phyloP scores from a whole-genome alignment of 1,140 invertebrate genomes.

The Orius insidiosus region DNA sequence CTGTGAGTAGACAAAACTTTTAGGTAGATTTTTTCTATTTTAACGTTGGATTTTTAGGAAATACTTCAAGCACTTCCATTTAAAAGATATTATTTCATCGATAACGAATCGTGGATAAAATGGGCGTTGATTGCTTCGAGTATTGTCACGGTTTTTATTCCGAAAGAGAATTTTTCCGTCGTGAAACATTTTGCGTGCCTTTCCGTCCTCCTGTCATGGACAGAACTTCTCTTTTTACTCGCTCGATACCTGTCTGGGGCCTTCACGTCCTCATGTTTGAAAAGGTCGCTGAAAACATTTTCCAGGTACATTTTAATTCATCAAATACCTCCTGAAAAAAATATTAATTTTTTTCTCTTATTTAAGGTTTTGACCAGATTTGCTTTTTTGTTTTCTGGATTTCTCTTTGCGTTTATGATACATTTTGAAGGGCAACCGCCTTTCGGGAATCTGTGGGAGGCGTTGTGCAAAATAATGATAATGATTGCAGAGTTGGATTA shows the following conservation, averaged over 20 bases:
- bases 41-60: slow-evolving; percentile 14
- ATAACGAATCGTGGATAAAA: slow-evolving; percentile 20
- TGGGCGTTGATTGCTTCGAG: slow-evolving; percentile 14
- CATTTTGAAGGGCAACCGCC: slow-evolving; percentile 27
- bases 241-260: slow-evolving; percentile 30
- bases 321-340: too few relatives aligned
- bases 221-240: slow-evolving; percentile 33
- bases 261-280: slow-evolving; percentile 35
- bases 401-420: slow-evolving; percentile 34
- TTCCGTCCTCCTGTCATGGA: slow-evolving; percentile 31
- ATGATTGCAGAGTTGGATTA: slow-evolving; percentile 43
- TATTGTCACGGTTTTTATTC: slow-evolving; percentile 7
- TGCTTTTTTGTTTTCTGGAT: slow-evolving; percentile 35
- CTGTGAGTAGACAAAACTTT: too few relatives aligned
- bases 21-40: too few relatives aligned
- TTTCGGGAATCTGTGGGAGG: slow-evolving; percentile 28
- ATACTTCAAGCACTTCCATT: slow-evolving; percentile 16
- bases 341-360: too few relatives aligned
- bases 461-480: slow-evolving; percentile 32
- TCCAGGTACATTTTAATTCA: too few relatives aligned
- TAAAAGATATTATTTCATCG: slow-evolving; percentile 14
- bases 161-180: slow-evolving; percentile 20
- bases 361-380: slow-evolving; percentile 29
- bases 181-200: slow-evolving; percentile 32
- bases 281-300: slow-evolving; percentile 23